Conservation (phyloP, 2,888 invertebrate genomes). For the Selenia dentaria region DNA sequence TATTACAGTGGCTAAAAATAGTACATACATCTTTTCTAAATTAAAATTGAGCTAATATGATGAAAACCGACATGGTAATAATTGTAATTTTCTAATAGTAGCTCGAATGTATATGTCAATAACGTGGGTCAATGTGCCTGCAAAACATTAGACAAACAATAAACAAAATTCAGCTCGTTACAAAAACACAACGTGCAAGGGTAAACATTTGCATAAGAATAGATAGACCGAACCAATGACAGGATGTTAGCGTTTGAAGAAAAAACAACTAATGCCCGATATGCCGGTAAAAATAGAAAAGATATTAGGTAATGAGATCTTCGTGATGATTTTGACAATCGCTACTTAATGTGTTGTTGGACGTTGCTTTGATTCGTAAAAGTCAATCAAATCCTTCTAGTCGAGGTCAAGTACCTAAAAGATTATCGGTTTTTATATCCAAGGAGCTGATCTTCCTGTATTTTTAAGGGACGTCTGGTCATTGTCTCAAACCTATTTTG, state of each 20-base stretch:
- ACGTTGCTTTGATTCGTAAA: constrained; percentile 1
- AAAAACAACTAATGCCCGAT: constrained; percentile 35
- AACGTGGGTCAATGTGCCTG: constrained; percentile 14
- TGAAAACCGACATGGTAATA: too few species aligned
- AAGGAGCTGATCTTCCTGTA: background rate
- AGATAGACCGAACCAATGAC: constrained; percentile 37
- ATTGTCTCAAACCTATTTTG: constrained; percentile 25
- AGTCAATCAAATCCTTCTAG: constrained; percentile 6
- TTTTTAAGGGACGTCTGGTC: constrained; percentile 11
- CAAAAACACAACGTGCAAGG: constrained; percentile 45
- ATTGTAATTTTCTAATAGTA: too few species aligned
- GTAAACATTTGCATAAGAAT: constrained; percentile 55
- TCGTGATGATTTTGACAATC: constrained; percentile 5
- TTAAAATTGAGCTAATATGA: too few species aligned
- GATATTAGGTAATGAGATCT: constrained; percentile 13
- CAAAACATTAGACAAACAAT: constrained; percentile 17
- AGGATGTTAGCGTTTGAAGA: constrained; percentile 54
- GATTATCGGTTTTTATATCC: background rate
- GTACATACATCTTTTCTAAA: too few species aligned
- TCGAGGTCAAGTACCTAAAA: background rate
- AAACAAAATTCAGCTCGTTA: constrained; percentile 18
- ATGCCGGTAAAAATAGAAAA: constrained; percentile 16
- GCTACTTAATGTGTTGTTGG: constrained; percentile 6
- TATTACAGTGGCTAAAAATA: too few species aligned
- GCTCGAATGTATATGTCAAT: background rate